Conservation (phyloP, 2,113 vertebrate genomes). For the Peromyscus polionotus region DNA sequence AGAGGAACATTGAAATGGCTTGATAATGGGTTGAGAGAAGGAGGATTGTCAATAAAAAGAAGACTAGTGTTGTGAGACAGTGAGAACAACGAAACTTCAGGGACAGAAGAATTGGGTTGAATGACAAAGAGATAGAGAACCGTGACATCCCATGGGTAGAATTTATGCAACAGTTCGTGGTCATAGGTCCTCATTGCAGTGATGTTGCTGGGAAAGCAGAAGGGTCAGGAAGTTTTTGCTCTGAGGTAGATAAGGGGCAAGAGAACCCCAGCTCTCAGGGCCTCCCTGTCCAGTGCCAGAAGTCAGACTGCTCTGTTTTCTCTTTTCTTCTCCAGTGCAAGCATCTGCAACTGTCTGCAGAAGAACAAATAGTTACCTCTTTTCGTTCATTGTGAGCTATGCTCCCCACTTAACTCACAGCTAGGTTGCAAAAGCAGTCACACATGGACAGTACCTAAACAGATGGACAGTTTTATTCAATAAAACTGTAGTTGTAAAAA, state of each 20-base stretch:
- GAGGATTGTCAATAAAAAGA: background rate
- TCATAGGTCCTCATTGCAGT: background rate
- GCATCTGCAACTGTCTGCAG: background rate
- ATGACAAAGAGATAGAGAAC: background rate
- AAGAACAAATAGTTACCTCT: background rate
- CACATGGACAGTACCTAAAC: background rate
- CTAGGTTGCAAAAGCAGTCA: background rate
- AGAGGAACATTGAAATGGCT: background rate
- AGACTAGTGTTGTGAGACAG: slow-evolving; percentile 29
- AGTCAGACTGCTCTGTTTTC: background rate
- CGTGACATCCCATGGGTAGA: background rate
- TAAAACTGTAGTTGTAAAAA: slow-evolving; percentile 25
- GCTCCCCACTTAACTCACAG: background rate
- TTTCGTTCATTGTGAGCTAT: background rate
- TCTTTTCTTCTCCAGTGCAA: background rate
- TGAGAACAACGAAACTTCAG: background rate
- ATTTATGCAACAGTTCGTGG: background rate
- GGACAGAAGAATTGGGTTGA: slow-evolving; percentile 10
- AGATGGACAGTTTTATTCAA: background rate
- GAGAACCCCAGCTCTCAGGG: background rate
- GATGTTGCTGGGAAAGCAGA: background rate
- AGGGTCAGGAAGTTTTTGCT: background rate
- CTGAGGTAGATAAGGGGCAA: background rate
- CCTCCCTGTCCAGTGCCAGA: background rate
- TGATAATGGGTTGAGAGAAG: background rate